Conservation (phyloP, 2,113 vertebrate species). For the Alouatta palliata region DNA sequence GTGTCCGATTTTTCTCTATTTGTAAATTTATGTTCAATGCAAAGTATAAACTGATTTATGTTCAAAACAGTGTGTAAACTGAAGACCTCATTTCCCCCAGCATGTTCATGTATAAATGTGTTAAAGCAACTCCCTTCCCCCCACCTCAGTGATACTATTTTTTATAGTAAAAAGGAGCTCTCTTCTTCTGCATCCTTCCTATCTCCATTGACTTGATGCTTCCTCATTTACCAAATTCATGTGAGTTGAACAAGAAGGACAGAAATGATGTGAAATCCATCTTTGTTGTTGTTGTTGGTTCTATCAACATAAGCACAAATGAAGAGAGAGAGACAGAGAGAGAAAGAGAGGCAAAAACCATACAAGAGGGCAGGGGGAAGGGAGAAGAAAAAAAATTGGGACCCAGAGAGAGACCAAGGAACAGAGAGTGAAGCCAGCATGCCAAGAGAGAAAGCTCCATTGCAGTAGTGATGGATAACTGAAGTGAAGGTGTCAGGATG, state of each 20-base stretch:
- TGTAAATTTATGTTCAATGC: constrained; percentile 63
- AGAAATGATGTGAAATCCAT: constrained; percentile 90
- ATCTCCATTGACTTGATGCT: constrained; percentile 24
- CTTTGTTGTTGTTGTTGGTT: constrained; percentile 83
- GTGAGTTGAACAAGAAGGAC: constrained; percentile 53
- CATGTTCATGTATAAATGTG: constrained; percentile 71
- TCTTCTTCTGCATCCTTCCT: constrained; percentile 87
- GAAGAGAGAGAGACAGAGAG: constrained; percentile 80
- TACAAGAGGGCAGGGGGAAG: constrained; percentile 77
- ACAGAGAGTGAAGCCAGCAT: constrained; percentile 56
- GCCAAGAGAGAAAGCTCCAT: constrained; percentile 82
- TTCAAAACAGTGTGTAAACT: constrained; percentile 16
- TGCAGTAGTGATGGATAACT: constrained; percentile 90
- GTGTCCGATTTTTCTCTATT: constrained; percentile 57
- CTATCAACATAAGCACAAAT: constrained; percentile 87
- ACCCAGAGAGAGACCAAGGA: constrained; percentile 77
- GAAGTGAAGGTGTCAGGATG: constrained; percentile 91
- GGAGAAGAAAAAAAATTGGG: constrained; percentile 72
- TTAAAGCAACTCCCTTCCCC: constrained; percentile 40
- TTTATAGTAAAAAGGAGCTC: constrained; percentile 74
- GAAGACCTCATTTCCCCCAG: constrained; percentile 57
- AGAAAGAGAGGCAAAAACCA: constrained; percentile 77
- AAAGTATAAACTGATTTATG: constrained; percentile 67
- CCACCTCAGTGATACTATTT: constrained; percentile 64
- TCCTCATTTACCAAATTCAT: not conserved